phyloP scores from a whole-genome alignment of 2,113 vertebrate species.

The Pheucticus melanocephalus region DNA sequence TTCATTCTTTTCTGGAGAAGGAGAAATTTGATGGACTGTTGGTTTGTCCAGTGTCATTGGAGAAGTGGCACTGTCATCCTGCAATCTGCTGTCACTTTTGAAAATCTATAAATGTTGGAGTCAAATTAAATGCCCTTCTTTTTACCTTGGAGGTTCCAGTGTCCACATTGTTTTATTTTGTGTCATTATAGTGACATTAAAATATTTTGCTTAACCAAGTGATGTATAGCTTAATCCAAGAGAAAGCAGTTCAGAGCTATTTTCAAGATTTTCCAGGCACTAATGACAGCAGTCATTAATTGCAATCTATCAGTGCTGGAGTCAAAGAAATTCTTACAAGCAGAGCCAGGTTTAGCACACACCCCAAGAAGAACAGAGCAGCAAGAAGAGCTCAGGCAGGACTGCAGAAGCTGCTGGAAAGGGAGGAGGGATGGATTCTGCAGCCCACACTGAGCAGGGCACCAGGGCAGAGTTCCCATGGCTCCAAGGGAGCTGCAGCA shows the following conservation, averaged over 20 bases:
- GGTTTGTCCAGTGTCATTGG: no score
- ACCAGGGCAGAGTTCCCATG: rapidly evolving
- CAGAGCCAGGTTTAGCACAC: neutral
- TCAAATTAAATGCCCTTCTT: no score
- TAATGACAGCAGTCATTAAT: neutral
- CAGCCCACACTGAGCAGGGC: neutral
- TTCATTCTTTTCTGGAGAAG: no score
- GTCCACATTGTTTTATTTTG: no score
- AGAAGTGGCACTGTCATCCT: no score
- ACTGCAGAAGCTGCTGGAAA: neutral
- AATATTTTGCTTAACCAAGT: neutral
- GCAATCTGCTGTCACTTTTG: no score
- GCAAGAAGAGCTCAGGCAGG: neutral
- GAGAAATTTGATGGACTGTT: no score
- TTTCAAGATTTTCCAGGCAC: neutral
- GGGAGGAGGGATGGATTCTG: neutral
- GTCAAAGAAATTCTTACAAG: neutral
- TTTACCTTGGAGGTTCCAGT: no score
- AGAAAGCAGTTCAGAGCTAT: neutral
- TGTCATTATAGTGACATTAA: neutral
- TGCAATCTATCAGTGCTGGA: neutral
- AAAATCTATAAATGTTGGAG: no score
- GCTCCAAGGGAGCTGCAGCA: neutral
- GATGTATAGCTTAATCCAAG: neutral
- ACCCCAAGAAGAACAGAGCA: neutral